Evolutionary conservation across 1,140 invertebrate species (phyloP).

Genomic region (Diprion similis): DNA sequence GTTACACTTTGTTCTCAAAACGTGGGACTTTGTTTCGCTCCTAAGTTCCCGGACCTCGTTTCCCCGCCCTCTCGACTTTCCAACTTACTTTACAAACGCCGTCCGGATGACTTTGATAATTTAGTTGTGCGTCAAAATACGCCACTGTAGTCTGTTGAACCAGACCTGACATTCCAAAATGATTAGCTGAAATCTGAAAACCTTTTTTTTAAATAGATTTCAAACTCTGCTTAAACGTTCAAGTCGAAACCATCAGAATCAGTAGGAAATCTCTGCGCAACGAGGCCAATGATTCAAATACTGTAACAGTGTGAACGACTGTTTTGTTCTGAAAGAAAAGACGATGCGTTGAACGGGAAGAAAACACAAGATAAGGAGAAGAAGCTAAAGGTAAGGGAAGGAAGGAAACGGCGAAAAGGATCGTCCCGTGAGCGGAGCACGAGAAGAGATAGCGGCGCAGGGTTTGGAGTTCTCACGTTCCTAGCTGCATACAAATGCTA

Average conservation of each 20-base stretch:
- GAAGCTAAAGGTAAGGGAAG: background rate
- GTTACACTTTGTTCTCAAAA: constrained; percentile 32
- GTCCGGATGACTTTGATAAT: background rate
- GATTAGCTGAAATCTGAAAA: no score
- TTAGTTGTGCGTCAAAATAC: background rate
- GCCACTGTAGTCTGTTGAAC: background rate
- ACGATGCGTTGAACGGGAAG: no score
- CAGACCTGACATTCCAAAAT: no score
- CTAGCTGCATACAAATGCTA: constrained; percentile 1
- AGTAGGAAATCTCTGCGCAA: background rate
- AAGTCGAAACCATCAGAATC: no score
- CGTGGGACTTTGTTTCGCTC: constrained; percentile 34
- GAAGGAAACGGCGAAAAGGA: background rate
- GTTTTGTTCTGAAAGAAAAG: background rate
- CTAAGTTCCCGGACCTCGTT: constrained; percentile 22
- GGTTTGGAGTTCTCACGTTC: background rate
- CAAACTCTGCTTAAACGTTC: no score
- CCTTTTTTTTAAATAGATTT: no score
- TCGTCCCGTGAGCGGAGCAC: background rate
- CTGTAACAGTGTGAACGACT: background rate
- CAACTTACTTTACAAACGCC: background rate
- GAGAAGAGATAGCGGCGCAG: background rate
- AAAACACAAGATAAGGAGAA: no score
- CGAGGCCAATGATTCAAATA: background rate
- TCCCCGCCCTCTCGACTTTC: constrained; percentile 16